Evolutionary conservation across 2,888 invertebrate species (phyloP).

Genomic region (Dexiosoma caninum): DNA sequence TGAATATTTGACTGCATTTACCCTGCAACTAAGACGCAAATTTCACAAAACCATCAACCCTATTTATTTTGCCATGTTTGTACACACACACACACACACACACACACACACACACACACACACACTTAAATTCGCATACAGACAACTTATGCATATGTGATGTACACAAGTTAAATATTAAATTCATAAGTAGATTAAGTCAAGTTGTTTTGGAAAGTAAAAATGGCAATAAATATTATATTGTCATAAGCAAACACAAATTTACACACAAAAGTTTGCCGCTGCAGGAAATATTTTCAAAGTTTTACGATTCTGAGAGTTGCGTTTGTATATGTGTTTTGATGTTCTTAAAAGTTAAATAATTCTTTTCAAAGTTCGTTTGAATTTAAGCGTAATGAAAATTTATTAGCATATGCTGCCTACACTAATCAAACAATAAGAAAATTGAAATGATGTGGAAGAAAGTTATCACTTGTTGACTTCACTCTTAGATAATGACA

Average conservation of each 20-base stretch:
- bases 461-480: too few species aligned
- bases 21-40: background rate
- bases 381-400: background rate
- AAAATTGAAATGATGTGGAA: too few species aligned
- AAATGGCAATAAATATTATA: constrained; percentile 45
- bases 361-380: background rate
- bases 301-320: background rate
- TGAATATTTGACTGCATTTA: background rate
- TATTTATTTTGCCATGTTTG: background rate
- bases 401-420: too few species aligned
- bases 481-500: too few species aligned
- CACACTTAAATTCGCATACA: too few species aligned
- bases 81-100: background rate
- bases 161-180: constrained; percentile 19
- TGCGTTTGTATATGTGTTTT: background rate
- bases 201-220: constrained; percentile 41
- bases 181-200: constrained; percentile 54
- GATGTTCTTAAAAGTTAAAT: constrained; percentile 11
- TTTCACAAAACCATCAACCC: background rate
- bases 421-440: too few species aligned
- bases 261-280: background rate
- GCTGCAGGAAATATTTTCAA: constrained; percentile 5
- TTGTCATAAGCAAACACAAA: constrained; percentile 32
- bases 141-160: constrained; percentile 21
- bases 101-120: background rate